Conservation (phyloP, 1,140 invertebrate species). For the Odontomachus brunneus region DNA sequence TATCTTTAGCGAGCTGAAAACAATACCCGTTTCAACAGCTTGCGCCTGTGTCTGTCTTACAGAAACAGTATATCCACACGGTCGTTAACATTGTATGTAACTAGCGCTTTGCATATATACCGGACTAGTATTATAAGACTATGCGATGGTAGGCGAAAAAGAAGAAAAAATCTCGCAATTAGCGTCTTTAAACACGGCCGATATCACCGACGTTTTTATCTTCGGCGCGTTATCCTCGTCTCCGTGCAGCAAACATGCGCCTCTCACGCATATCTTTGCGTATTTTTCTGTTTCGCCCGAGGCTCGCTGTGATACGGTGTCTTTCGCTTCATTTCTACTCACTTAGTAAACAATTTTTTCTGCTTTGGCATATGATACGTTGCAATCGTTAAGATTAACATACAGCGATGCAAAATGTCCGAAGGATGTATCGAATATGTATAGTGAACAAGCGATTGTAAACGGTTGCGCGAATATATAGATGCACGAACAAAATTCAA, state of each 20-base stretch:
- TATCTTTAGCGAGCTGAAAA: constrained; percentile 25
- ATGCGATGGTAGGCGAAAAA: constrained; percentile 27
- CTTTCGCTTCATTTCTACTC: constrained; percentile 13
- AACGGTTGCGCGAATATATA: background rate
- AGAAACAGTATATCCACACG: constrained; percentile 19
- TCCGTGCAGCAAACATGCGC: background rate
- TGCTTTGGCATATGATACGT: background rate
- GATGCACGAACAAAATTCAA: background rate
- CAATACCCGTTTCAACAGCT: background rate
- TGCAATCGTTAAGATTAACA: background rate
- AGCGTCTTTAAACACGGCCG: constrained; percentile 68
- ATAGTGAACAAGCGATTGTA: background rate
- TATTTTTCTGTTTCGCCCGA: constrained; percentile 33
- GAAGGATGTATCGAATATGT: background rate
- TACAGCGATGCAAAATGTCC: background rate
- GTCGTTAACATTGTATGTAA: constrained; percentile 44
- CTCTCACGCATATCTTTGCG: background rate
- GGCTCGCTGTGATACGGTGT: constrained; percentile 23
- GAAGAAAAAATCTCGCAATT: constrained; percentile 62
- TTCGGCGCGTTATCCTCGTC: constrained; percentile 6
- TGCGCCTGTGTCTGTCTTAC: background rate
- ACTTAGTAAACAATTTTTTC: constrained; percentile 19
- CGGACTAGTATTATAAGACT: constrained; percentile 68
- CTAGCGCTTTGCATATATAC: constrained; percentile 1
- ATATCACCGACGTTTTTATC: constrained; percentile 57